Conservation (phyloP, 2,888 invertebrate genomes). For the Ligdia adustata region DNA sequence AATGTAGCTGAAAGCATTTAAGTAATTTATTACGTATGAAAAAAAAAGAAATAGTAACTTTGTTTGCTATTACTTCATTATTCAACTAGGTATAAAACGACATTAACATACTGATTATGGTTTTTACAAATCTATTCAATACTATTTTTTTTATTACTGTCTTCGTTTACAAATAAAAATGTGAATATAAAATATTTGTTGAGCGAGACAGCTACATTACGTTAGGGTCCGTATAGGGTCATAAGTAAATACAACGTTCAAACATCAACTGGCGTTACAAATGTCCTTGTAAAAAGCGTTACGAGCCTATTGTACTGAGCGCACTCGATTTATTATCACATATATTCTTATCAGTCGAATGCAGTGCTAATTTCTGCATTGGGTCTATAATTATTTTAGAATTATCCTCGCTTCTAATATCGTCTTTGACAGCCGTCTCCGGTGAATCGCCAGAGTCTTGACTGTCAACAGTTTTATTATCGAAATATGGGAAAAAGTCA, state of each 20-base stretch:
- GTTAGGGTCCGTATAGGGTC: slow-evolving; percentile 38
- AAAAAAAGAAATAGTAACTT: too few relatives aligned
- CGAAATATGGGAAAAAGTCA: slow-evolving; percentile 76
- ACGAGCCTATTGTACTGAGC: slow-evolving; percentile 76
- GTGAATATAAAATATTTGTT: slow-evolving; percentile 46
- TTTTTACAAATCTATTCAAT: slow-evolving; percentile 18
- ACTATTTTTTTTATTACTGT: background rate
- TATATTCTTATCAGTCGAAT: slow-evolving; percentile 81
- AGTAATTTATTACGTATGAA: too few relatives aligned
- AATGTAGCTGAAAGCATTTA: too few relatives aligned
- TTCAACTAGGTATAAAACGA: background rate
- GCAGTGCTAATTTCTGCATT: slow-evolving; percentile 81
- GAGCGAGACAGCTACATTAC: slow-evolving; percentile 41
- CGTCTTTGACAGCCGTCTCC: slow-evolving; percentile 26
- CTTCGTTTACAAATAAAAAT: slow-evolving; percentile 19
- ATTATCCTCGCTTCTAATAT: slow-evolving; percentile 59
- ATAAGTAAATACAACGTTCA: slow-evolving; percentile 60
- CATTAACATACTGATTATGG: background rate
- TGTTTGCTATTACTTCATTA: too few relatives aligned
- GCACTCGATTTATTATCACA: slow-evolving; percentile 81
- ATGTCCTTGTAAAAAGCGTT: slow-evolving; percentile 59
- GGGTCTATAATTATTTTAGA: slow-evolving; percentile 79
- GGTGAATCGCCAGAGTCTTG: slow-evolving; percentile 30
- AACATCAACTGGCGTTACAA: slow-evolving; percentile 44
- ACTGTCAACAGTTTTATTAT: slow-evolving; percentile 65